Conservation (phyloP, 2,797 vertebrate species). For the Onychomys leucogaster region DNA sequence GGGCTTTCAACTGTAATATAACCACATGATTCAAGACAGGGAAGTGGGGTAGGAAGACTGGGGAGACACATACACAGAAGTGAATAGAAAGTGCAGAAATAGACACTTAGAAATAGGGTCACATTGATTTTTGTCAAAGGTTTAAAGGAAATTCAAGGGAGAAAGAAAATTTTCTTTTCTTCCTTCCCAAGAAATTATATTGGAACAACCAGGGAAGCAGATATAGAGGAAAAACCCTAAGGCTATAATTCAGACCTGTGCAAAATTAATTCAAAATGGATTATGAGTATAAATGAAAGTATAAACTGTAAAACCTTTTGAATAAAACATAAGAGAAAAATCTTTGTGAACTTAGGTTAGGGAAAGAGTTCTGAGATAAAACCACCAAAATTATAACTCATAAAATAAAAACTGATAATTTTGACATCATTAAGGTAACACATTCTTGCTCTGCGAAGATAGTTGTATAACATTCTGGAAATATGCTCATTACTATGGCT, state of each 20-base stretch:
- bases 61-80: not conserved
- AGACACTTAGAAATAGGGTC: not conserved
- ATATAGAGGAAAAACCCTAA: not conserved
- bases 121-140: conserved; percentile 14
- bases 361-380: not conserved
- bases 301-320: not conserved
- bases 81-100: conserved; percentile 7
- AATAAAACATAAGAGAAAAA: conserved; percentile 54
- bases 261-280: conserved; percentile 54
- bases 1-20: not conserved
- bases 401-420: conserved; percentile 28
- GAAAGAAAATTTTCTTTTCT: not conserved
- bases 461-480: not conserved
- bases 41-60: not conserved
- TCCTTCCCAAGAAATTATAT: not conserved
- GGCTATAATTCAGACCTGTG: not conserved
- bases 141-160: not conserved
- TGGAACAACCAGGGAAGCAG: not conserved
- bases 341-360: not conserved
- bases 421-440: not conserved
- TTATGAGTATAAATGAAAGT: not conserved
- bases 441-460: not conserved
- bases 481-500: not conserved
- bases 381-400: not conserved
- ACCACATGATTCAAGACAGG: not conserved